Evolutionary conservation across 2,888 invertebrate species (phyloP).

Genomic region (Apodemia hepburni): DNA sequence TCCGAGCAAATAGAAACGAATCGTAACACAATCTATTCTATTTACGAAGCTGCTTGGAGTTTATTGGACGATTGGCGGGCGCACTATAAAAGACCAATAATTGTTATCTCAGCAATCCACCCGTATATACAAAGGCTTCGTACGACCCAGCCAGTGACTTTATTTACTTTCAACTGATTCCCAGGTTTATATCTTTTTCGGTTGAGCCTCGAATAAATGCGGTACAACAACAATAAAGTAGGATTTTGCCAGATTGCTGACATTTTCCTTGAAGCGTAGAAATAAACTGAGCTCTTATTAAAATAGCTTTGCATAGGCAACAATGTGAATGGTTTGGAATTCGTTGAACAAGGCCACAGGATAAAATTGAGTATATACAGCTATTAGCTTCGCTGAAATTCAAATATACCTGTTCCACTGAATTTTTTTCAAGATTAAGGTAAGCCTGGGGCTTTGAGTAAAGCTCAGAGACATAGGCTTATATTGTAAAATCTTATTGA

Average conservation of each 20-base stretch:
- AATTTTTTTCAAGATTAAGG: no score
- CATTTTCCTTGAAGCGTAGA: constrained; percentile 64
- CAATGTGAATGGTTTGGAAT: constrained; percentile 42
- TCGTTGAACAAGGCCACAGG: constrained; percentile 31
- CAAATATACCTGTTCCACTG: no score
- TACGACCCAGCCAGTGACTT: constrained; percentile 41
- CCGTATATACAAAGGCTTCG: constrained; percentile 43
- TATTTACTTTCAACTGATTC: constrained; percentile 66
- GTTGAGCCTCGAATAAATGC: constrained; percentile 64
- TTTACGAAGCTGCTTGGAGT: constrained; percentile 27
- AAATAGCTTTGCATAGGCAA: constrained; percentile 63
- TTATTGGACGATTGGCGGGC: constrained; percentile 43
- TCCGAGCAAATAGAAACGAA: background rate
- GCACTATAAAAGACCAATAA: constrained; percentile 57
- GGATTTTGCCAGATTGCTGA: constrained; percentile 72
- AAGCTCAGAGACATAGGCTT: no score
- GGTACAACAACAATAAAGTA: constrained; percentile 73
- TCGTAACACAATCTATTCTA: constrained; percentile 16
- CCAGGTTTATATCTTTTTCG: constrained; percentile 64
- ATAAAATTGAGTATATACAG: constrained; percentile 24
- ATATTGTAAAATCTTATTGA: no score
- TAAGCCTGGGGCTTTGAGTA: no score
- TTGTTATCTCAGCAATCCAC: constrained; percentile 61
- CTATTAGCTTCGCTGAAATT: no score
- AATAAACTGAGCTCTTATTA: constrained; percentile 66